phyloP scores from a whole-genome alignment of 2,113 vertebrate species.

The Cheilinus undulatus region DNA sequence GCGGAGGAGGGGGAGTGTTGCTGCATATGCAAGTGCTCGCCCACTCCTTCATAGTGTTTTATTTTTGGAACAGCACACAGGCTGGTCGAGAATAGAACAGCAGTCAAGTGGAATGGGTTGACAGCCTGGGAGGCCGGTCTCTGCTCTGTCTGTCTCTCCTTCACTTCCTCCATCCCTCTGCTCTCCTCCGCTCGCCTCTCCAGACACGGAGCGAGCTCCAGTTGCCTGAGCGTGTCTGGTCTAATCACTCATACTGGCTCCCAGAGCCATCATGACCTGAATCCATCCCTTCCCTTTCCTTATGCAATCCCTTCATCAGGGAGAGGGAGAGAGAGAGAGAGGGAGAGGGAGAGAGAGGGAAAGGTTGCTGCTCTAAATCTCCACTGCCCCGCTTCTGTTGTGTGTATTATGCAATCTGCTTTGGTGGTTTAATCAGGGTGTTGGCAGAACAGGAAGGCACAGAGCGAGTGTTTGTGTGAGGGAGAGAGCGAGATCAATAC shows the following conservation, averaged over 20 bases:
- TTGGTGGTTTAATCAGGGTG: conserved; percentile 72
- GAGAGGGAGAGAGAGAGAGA: conserved; percentile 27
- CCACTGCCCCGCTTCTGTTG: conserved; percentile 79
- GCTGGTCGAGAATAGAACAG: conserved; percentile 73
- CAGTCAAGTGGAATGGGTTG: conserved; percentile 61
- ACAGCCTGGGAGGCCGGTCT: conserved; percentile 54
- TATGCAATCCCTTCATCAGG: conserved; percentile 80
- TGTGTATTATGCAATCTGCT: conserved; percentile 77
- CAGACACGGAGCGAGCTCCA: conserved; percentile 54
- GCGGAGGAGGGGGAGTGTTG: conserved; percentile 23
- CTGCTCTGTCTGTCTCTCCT: conserved; percentile 40
- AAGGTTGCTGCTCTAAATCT: conserved; percentile 77
- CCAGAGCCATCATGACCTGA: conserved; percentile 76
- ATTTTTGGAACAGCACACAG: conserved; percentile 75
- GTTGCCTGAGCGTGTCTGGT: conserved; percentile 75
- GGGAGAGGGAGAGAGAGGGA: conserved; percentile 33
- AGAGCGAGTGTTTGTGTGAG: conserved; percentile 14
- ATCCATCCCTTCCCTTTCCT: conserved; percentile 77
- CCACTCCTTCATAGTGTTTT: conserved; percentile 62
- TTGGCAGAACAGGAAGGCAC: conserved; percentile 45
- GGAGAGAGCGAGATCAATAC: conserved; percentile 42
- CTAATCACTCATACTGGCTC: conserved; percentile 75
- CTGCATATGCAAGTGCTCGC: conserved; percentile 38
- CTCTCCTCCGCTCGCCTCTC: conserved; percentile 18
- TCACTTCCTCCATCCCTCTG: conserved; percentile 11